A percentile compares a stretch with the other conserved stretches of the same genome.
phyloP scores from a whole-genome alignment of 2,888 invertebrate genomes.

The Drosophila niveifrons region DNA sequence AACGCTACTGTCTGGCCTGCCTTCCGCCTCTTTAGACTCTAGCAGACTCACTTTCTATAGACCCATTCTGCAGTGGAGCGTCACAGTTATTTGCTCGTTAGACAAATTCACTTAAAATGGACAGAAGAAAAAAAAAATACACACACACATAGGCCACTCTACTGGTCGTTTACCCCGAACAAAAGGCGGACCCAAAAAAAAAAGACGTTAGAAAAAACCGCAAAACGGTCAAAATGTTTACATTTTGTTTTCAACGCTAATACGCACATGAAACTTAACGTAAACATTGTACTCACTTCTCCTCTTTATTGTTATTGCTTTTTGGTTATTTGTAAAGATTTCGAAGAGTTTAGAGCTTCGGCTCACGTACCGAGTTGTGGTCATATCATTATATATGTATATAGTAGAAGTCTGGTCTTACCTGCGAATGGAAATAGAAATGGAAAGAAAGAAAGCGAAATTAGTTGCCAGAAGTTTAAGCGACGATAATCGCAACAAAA shows the following conservation, averaged over 20 bases:
- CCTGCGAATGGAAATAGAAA: constrained; percentile 56
- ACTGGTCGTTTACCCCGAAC: constrained; percentile 42
- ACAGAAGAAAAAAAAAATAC: constrained; percentile 6
- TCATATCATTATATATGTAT: constrained; percentile 60
- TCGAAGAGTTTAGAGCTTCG: constrained; percentile 30
- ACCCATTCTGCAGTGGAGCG: constrained; percentile 26
- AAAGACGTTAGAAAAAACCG: constrained; percentile 32
- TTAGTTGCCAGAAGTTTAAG: constrained; percentile 45
- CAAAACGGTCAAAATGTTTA: constrained; percentile 73
- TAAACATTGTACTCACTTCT: background rate
- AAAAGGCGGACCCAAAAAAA: constrained; percentile 31
- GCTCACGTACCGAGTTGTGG: constrained; percentile 66
- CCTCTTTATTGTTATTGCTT: constrained; percentile 4
- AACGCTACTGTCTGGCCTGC: constrained; percentile 10
- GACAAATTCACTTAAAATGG: constrained; percentile 43
- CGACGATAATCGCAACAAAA: constrained; percentile 34
- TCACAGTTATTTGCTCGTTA: constrained; percentile 36
- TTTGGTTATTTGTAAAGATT: constrained; percentile 27
- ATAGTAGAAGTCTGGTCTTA: constrained; percentile 51
- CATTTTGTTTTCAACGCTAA: constrained; percentile 68
- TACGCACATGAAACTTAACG: constrained; percentile 57
- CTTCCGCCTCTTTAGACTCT: too few relatives aligned
- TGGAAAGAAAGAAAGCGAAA: constrained; percentile 53
- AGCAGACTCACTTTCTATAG: constrained; percentile 37
- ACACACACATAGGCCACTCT: constrained; percentile 6